Percentiles rank a stretch among this genome's conserved stretches.
These are phyloP conservation scores for Myotis yumanensis DNA, from an alignment of 2,113 vertebrate species.

Conservation along the genomic window DNA sequence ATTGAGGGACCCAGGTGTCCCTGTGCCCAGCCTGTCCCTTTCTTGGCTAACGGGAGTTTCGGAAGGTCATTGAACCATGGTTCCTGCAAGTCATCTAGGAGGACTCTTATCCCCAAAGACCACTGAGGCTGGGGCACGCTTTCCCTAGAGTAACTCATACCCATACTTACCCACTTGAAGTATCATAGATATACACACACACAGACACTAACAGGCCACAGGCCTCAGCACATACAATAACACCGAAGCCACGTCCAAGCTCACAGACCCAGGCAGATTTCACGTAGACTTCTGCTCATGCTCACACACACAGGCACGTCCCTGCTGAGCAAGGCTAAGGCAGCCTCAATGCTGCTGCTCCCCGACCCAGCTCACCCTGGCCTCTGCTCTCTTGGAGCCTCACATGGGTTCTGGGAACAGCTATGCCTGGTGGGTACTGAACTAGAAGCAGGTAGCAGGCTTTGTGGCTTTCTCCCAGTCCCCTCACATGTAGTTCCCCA, in stretches of 20 bases:
- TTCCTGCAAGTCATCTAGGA: background rate
- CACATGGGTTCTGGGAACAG: background rate
- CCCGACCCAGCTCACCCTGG: background rate
- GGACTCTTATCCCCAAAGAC: background rate
- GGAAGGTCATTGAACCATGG: background rate
- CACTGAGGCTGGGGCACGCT: background rate
- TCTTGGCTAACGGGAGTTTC: background rate
- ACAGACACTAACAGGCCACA: background rate
- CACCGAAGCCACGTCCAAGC: background rate
- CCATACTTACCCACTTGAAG: background rate
- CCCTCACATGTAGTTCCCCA: background rate
- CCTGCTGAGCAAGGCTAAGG: background rate
- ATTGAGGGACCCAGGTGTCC: background rate
- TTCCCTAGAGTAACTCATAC: too few relatives aligned
- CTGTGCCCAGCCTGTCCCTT: background rate
- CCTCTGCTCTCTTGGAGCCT: background rate
- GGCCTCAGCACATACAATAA: background rate
- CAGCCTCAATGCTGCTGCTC: too few relatives aligned
- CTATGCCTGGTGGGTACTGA: background rate
- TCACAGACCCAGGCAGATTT: background rate
- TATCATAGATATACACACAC: background rate
- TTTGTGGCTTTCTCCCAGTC: background rate
- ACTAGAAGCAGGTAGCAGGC: background rate
- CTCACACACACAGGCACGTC: background rate
- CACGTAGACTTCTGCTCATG: fast-evolving